Evolutionary conservation across 2,888 invertebrate genomes (phyloP), one percentile per base, ranked within the genome.

Genomic region (Hypomecis punctinalis): DNA sequence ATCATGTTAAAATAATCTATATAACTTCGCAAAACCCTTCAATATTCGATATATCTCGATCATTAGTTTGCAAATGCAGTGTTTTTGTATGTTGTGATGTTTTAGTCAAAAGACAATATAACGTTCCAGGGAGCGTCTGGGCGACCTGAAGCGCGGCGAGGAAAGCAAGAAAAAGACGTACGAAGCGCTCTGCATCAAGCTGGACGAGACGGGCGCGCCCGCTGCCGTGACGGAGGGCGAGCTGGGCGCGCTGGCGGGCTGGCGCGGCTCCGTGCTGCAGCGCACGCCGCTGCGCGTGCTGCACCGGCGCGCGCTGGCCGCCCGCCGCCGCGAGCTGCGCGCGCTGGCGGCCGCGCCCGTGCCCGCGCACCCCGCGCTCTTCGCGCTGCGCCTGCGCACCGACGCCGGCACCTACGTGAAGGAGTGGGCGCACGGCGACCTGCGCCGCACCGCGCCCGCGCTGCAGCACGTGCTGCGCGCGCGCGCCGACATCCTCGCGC

Each of bases 331-430:
- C 94, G 39, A 23, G 96, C 67, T 91, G 91, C 0, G 94, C 98
- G 64, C 94, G 96, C 75, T 93, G 93, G 42, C 54, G n/a, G 96
- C 96, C 0, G 85, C 87, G 35, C 77, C 85, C 0, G 88, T 95
- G 5, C 91, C 91, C 13, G 93, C 93, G 6, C 85, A 90, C 68
- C 79, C 87, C 0, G 83, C 91, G 69, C 87, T 95, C 55, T 95
- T 98, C 76, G 91, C 94, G 52, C 78, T 98, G 37, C 94, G 94
- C 66, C 75, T 98, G 23, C 94, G 94, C 54, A 97, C 98, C 0
- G 97, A 98, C 81, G 99, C 99, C 8, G 99, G 99, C 47, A 98
- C 98, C 45, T 99, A 99, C 84, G 95, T 99, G 0, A 99, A 99
- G 90, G 99, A 99, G 93, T 97, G 99, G 93, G 97, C 98, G 23